A percentile compares a stretch with the other conserved stretches of the same genome.
Conservation (phyloP, 2,113 vertebrate species). For the Syrrhaptes paradoxus region DNA sequence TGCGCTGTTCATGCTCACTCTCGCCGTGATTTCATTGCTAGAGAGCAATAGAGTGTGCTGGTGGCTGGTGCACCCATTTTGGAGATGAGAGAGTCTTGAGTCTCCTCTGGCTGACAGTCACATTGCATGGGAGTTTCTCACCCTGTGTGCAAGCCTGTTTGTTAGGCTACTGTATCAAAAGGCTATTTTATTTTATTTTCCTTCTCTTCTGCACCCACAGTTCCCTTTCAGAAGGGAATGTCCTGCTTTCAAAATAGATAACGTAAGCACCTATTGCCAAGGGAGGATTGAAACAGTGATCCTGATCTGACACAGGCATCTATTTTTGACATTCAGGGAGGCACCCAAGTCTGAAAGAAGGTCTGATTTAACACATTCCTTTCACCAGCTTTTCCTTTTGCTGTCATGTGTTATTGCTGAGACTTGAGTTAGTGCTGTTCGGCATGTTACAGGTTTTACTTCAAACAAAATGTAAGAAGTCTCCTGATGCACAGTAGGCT, state of each 20-base stretch:
- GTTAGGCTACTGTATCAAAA: neutral
- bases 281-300: slow-evolving; percentile 1
- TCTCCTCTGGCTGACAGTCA: neutral
- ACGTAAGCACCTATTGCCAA: neutral
- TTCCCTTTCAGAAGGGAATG: neutral
- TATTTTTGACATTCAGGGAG: slow-evolving; percentile 16
- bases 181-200: neutral
- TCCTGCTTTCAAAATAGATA: neutral
- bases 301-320: slow-evolving; percentile 8
- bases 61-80: neutral
- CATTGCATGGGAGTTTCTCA: neutral
- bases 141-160: neutral
- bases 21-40: neutral
- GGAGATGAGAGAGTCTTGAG: neutral
- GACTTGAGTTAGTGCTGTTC: neutral
- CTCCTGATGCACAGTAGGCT: neutral
- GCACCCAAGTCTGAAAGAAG: neutral
- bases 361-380: slow-evolving; percentile 27
- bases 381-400: slow-evolving; percentile 9
- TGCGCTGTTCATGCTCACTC: neutral
- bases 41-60: neutral
- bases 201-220: neutral
- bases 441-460: neutral
- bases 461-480: neutral
- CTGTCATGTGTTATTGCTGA: neutral